Evolutionary conservation across 1,140 invertebrate species (phyloP).

Genomic region (Musca vetustissima): DNA sequence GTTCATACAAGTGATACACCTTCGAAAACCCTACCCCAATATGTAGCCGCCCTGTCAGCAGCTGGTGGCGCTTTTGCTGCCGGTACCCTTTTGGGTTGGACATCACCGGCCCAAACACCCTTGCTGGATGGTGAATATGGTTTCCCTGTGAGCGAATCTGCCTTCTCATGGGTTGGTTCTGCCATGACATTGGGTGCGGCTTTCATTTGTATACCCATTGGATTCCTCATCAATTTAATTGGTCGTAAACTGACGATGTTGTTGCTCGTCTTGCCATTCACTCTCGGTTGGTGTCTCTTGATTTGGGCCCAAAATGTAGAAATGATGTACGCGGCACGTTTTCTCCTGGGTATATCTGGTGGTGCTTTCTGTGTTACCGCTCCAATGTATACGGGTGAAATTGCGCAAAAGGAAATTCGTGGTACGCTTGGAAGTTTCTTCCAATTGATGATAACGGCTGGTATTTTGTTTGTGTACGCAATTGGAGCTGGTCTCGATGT

Average conservation of each 20-base stretch:
- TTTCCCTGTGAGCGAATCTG: constrained; percentile 57
- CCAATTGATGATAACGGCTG: constrained; percentile 74
- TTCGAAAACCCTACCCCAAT: constrained; percentile 65
- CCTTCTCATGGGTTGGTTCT: constrained; percentile 74
- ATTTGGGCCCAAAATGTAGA: constrained; percentile 66
- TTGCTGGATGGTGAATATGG: constrained; percentile 58
- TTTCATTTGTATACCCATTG: constrained; percentile 70
- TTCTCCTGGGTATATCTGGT: constrained; percentile 71
- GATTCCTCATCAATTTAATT: constrained; percentile 71
- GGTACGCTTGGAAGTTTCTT: constrained; percentile 78
- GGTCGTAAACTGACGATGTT: constrained; percentile 77
- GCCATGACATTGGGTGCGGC: constrained; percentile 72
- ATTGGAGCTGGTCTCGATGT: constrained; percentile 65
- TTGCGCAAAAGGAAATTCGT: constrained; percentile 74
- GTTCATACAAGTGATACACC: constrained; percentile 42
- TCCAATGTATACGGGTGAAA: constrained; percentile 82
- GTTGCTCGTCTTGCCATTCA: constrained; percentile 69
- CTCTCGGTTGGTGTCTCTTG: constrained; percentile 75
- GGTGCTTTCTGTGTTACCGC: constrained; percentile 76
- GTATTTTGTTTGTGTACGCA: constrained; percentile 71
- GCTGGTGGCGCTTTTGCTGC: constrained; percentile 61
- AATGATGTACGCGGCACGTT: constrained; percentile 72
- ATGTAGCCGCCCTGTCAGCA: constrained; percentile 66
- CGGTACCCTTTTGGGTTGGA: constrained; percentile 72
- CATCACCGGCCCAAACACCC: constrained; percentile 66